Conservation (phyloP, 2,888 invertebrate genomes). For the Timema podura region DNA sequence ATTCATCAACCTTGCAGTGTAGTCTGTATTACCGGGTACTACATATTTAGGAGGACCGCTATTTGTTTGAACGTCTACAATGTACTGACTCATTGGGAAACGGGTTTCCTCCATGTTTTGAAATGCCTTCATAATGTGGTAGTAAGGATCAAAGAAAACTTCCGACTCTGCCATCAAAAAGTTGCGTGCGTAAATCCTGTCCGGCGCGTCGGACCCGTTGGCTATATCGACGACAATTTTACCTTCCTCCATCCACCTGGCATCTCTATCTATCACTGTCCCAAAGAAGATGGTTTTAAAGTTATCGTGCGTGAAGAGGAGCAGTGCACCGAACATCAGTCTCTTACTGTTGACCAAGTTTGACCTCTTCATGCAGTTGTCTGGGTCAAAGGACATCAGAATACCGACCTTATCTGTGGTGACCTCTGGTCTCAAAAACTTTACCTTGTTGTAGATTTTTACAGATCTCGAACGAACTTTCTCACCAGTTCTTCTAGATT, state of each 20-base stretch:
- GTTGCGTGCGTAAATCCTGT: conserved; percentile 41
- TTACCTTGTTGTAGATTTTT: conserved; percentile 49
- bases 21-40: neutral
- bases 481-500: conserved; percentile 42
- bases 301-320: conserved; percentile 65
- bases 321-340: conserved; percentile 66
- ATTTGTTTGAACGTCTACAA: conserved; percentile 50
- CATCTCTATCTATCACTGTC: conserved; percentile 59
- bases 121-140: conserved; percentile 67
- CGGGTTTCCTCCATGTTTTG: conserved; percentile 52
- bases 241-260: too few relatives aligned
- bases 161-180: conserved; percentile 71
- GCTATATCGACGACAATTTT: too few relatives aligned
- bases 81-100: conserved; percentile 65
- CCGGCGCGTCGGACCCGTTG: too few relatives aligned
- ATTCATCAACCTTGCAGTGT: conserved; percentile 24
- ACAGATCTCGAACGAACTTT: conserved; percentile 45
- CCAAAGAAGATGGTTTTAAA: conserved; percentile 68
- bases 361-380: conserved; percentile 40
- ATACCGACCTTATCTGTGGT: conserved; percentile 48
- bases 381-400: conserved; percentile 40
- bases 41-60: conserved; percentile 45
- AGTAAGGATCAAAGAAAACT: conserved; percentile 78
- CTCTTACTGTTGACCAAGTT: conserved; percentile 53
- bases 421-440: conserved; percentile 46